A percentile compares a stretch with the other conserved stretches of the same genome.
These are phyloP conservation scores for Drusus annulatus DNA, from an alignment of 1,140 invertebrate species.

Conservation along the genomic window DNA sequence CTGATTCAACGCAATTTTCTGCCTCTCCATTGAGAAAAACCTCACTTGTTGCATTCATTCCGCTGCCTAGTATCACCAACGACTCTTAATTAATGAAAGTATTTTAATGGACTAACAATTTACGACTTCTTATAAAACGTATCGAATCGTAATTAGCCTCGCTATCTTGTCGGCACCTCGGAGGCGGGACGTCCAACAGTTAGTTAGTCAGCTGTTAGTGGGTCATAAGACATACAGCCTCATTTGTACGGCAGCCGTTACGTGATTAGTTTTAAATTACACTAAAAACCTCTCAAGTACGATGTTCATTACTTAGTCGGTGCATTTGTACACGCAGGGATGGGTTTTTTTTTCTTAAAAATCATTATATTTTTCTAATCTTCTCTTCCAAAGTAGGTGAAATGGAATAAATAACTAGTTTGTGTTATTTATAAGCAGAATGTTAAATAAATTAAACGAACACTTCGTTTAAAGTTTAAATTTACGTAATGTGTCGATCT, in stretches of 20 bases:
- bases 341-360: not conserved
- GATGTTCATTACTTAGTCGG: not conserved
- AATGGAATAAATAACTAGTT: too few species aligned
- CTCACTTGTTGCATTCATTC: too few species aligned
- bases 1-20: too few species aligned
- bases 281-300: slow-evolving; percentile 4
- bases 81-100: not conserved
- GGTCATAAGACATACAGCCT: not conserved
- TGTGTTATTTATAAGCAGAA: too few species aligned
- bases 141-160: slow-evolving; percentile 18
- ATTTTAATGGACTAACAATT: not conserved
- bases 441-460: too few species aligned
- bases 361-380: not conserved
- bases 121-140: not conserved
- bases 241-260: slow-evolving; percentile 2
- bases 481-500: too few species aligned
- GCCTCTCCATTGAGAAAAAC: too few species aligned
- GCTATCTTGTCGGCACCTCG: slow-evolving; percentile 11
- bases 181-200: not conserved
- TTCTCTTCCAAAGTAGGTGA: not conserved
- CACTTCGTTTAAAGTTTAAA: too few species aligned
- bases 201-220: slow-evolving; percentile 3
- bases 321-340: not conserved
- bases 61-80: not conserved
- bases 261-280: slow-evolving; percentile 22